Base-by-base conservation (phyloP, 2,888 invertebrate species). In the Drosophila mettleri region DNA sequence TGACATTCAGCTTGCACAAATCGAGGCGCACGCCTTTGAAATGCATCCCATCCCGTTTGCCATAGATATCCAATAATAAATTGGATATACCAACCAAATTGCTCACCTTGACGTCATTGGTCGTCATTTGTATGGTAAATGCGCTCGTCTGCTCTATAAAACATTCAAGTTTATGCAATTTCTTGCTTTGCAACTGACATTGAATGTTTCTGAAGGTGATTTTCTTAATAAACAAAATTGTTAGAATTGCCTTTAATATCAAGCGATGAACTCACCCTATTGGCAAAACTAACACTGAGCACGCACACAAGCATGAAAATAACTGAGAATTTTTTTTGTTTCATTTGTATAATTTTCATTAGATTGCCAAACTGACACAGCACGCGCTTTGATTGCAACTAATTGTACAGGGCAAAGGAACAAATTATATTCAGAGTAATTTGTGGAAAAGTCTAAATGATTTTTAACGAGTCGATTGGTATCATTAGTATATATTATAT, bases 21-120 rank as follows among this genome's bases (percentile, higher is more conserved):
- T 80, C 64, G 39, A 77, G 12, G 0, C 77, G 69, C 6, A 73
- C 6, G 3, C 57, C 46, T 0, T 69, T 57, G 1, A 59, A 9
- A 2, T 43, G 39, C 33, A 80, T 27, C 7, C 14, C 16, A 9
- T 48, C 45, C 2, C 34, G 51, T 0, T 20, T 36, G 7, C 49
- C 49, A 53, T 52, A 0, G 0, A 49, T 24, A 14, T 16, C 33
- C 1, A 80, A 41, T 9, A 22, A 3, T 8, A 80, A 4, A 0
- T 65, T 31, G 4, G 64, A 46, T 3, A 46, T 7, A 33, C 61
- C 63, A 1, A 78, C 29, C 9, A 78, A 0, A 10, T 18, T 48
- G 9, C 3, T 5, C 5, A 36, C 9, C 4, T 39, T 53, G 8
- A 27, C 20, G 5, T 55, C 18, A 2, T 33, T 45, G 2, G 61